These are phyloP conservation scores for Drosophila saltans DNA, from an alignment of 1,140 invertebrate genomes.

Conservation along the genomic window DNA sequence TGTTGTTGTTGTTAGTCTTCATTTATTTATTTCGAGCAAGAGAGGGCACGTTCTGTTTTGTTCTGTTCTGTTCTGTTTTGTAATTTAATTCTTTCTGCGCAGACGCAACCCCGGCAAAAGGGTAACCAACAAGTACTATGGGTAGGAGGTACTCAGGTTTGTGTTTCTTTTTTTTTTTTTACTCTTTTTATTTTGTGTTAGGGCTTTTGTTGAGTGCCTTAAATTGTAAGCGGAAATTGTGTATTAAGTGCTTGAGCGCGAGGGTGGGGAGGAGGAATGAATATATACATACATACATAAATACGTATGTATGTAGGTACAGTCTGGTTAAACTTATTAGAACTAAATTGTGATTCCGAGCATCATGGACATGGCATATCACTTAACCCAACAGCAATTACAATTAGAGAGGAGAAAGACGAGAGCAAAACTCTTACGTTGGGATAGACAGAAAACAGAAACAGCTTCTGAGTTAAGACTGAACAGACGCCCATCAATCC, in stretches of 20 bases:
- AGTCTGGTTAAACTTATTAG: conserved; percentile 58
- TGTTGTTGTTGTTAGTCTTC: conserved; percentile 7
- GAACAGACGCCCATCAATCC: conserved; percentile 17
- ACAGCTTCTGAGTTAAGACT: conserved; percentile 47
- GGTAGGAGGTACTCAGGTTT: conserved; percentile 42
- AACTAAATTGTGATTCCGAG: conserved; percentile 24
- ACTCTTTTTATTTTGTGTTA: conserved; percentile 15
- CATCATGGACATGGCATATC: conserved; percentile 67
- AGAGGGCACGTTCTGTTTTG: conserved; percentile 66
- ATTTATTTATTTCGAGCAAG: conserved; percentile 17
- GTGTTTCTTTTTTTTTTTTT: conserved; percentile 33
- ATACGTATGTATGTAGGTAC: conserved; percentile 28
- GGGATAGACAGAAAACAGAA: conserved; percentile 39
- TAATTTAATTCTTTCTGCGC: conserved; percentile 77
- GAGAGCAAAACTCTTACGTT: conserved; percentile 16
- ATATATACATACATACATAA: no score
- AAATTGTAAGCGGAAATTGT: conserved; percentile 77
- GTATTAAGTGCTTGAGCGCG: conserved; percentile 66
- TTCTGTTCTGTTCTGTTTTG: conserved; percentile 5
- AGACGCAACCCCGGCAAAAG: conserved; percentile 52
- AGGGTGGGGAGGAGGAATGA: conserved; percentile 8
- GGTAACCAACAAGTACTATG: conserved; percentile 49
- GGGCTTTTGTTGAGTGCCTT: conserved; percentile 42
- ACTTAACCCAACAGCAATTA: conserved; percentile 72
- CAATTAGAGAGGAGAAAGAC: conserved; percentile 44